phyloP scores from a whole-genome alignment of 2,797 vertebrate species.

The Loriculus beryllinus region DNA sequence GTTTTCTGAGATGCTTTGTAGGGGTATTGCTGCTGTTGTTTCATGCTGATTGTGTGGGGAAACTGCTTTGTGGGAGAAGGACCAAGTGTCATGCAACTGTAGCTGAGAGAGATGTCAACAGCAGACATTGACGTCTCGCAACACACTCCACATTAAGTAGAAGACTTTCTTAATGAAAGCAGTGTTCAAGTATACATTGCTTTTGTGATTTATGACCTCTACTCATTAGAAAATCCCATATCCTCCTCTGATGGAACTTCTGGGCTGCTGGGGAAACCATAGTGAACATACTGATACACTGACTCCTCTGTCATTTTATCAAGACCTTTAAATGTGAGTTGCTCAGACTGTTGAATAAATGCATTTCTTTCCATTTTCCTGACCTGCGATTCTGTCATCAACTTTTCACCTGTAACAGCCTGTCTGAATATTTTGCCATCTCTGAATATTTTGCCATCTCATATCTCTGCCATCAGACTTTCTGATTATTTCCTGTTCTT shows the following conservation, averaged over 20 bases:
- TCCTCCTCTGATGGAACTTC: neutral
- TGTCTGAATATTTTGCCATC: neutral
- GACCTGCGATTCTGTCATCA: neutral
- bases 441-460: neutral
- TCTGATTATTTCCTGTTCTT: neutral
- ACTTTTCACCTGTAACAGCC: neutral
- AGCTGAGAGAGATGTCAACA: neutral
- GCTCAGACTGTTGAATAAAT: neutral
- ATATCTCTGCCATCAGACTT: neutral
- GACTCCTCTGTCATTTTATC: neutral
- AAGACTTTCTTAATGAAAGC: neutral
- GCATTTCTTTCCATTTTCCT: neutral
- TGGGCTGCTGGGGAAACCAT: neutral
- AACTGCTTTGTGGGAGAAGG: neutral
- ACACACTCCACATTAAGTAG: neutral
- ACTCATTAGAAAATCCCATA: neutral
- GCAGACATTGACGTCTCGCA: neutral
- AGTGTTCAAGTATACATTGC: neutral
- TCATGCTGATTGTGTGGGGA: neutral
- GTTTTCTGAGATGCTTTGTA: neutral
- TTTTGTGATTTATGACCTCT: neutral
- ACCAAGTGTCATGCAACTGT: neutral
- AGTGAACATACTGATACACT: fast-evolving
- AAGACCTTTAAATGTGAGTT: neutral
- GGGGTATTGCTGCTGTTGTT: neutral